Conservation (phyloP, 2,888 invertebrate genomes). For the Aproaerema taeniolella region DNA sequence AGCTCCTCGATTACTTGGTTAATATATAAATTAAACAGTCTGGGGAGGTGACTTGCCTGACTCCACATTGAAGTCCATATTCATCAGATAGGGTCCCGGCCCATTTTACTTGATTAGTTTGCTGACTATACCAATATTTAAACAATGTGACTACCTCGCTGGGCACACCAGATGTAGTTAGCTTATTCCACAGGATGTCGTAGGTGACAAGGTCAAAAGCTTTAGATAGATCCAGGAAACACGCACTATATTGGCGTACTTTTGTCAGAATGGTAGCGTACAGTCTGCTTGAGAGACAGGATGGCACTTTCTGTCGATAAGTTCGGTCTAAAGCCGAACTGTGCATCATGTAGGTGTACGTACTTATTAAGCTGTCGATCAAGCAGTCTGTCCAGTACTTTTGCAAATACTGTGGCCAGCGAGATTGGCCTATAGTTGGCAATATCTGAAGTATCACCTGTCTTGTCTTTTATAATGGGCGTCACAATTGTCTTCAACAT, state of each 20-base stretch:
- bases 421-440: slow-evolving; percentile 12
- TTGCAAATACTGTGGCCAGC: slow-evolving; percentile 18
- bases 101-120: neutral
- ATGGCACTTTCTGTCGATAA: slow-evolving; percentile 17
- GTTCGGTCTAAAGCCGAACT: slow-evolving; percentile 17
- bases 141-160: neutral
- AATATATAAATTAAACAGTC: neutral
- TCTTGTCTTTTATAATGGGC: neutral
- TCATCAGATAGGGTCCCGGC: neutral
- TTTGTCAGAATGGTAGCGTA: slow-evolving; percentile 2
- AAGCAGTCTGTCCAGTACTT: slow-evolving; percentile 21
- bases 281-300: slow-evolving; percentile 16
- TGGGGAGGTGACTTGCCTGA: neutral
- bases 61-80: neutral
- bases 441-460: neutral
- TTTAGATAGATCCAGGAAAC: slow-evolving; percentile 7
- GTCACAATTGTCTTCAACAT: neutral
- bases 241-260: slow-evolving; percentile 5
- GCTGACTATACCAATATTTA: neutral
- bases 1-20: neutral
- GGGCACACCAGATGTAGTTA: neutral
- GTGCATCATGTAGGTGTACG: slow-evolving; percentile 14
- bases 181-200: neutral
- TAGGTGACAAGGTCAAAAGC: slow-evolving; percentile 5
- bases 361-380: slow-evolving; percentile 11